phyloP scores from a whole-genome alignment of 2,888 invertebrate genomes.

The Shargacucullia verbasci region DNA sequence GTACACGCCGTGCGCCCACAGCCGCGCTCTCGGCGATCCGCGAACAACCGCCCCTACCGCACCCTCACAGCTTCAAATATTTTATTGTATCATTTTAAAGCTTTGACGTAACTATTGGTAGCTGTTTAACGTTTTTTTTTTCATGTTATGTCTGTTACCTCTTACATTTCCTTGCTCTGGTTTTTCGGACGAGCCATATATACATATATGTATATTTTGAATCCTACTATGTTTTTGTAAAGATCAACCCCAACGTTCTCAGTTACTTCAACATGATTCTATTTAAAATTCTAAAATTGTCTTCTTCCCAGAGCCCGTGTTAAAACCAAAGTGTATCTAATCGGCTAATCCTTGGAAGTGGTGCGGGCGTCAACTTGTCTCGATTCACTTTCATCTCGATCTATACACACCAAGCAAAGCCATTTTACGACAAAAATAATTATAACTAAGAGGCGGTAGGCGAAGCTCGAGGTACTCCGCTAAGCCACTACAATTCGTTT shows the following conservation, averaged over 20 bases:
- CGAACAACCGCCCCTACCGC: conserved; percentile 67
- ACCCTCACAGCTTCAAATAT: conserved; percentile 53
- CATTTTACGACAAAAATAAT: conserved; percentile 85
- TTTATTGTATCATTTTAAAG: conserved; percentile 36
- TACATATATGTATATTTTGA: too few species aligned
- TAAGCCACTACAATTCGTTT: conserved; percentile 88
- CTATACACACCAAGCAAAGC: conserved; percentile 67
- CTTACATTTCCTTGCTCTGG: too few species aligned
- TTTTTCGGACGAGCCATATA: too few species aligned
- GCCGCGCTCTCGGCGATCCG: too few species aligned
- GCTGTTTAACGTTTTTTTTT: neutral
- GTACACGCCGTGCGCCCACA: conserved; percentile 71
- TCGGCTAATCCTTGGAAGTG: conserved; percentile 80
- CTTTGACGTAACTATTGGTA: conserved; percentile 16
- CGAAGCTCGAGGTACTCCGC: conserved; percentile 79
- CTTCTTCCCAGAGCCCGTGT: conserved; percentile 14
- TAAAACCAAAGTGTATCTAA: conserved; percentile 56
- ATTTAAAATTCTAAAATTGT: conserved; percentile 7
- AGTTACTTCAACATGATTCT: too few species aligned
- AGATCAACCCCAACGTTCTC: too few species aligned
- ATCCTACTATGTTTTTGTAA: too few species aligned
- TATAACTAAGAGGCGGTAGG: conserved; percentile 76
- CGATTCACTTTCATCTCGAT: conserved; percentile 84
- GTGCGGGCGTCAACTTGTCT: conserved; percentile 80
- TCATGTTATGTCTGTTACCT: too few species aligned